phyloP scores from a whole-genome alignment of 2,113 vertebrate species.

The Grammomys surdaster region DNA sequence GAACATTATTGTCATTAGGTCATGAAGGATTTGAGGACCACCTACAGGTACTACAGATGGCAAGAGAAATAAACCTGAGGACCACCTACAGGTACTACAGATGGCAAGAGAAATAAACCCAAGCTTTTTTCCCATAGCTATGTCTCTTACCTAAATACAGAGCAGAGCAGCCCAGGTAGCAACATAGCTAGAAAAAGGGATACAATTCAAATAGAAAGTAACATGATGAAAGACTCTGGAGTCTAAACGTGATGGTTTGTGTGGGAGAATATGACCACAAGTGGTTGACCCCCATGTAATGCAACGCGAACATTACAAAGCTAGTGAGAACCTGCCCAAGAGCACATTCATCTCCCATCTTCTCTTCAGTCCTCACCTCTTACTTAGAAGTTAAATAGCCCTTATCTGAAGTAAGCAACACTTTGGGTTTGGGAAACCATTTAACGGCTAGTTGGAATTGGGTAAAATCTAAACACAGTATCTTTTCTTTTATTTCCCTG shows the following conservation, averaged over 20 bases:
- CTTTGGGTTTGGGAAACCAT: neutral
- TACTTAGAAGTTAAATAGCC: neutral
- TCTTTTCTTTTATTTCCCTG: neutral
- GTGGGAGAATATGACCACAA: neutral
- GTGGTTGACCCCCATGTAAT: neutral
- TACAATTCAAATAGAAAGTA: conserved; percentile 31
- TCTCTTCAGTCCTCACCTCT: neutral
- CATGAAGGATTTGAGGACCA: neutral
- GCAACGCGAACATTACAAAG: neutral
- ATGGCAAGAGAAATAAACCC: conserved; percentile 6
- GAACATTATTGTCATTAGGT: neutral
- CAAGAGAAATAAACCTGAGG: neutral
- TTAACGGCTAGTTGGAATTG: neutral
- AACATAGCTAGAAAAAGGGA: neutral
- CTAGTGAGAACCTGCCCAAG: neutral
- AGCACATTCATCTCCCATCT: neutral
- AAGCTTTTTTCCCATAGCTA: conserved; percentile 1
- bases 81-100: neutral
- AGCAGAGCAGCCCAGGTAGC: neutral
- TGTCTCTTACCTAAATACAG: neutral
- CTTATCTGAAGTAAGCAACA: neutral
- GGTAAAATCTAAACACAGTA: conserved; percentile 3
- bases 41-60: neutral
- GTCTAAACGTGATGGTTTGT: neutral
- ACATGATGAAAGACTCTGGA: neutral